These are phyloP conservation scores for Salmo trutta DNA, from an alignment of 2,797 vertebrate genomes.

Conservation along the genomic window DNA sequence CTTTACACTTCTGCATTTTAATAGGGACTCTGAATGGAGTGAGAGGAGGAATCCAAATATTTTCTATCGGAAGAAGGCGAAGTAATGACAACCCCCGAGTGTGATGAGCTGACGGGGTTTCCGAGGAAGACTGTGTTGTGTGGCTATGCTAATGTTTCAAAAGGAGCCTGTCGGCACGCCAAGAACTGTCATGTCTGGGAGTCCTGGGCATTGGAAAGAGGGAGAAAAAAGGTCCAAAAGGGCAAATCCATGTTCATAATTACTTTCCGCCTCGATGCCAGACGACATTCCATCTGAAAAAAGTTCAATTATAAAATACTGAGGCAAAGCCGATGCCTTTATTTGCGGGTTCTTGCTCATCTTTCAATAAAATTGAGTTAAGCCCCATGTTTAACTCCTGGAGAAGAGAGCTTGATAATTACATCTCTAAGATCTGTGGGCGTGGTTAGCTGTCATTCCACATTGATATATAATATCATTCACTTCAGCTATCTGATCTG, in stretches of 20 bases:
- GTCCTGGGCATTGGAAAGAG: constrained; percentile 63
- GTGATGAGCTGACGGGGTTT: constrained; percentile 56
- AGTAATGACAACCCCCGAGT: constrained; percentile 70
- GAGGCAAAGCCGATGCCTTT: constrained; percentile 70
- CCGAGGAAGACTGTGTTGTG: constrained; percentile 60
- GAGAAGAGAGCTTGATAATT: too few species aligned
- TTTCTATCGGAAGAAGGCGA: constrained; percentile 74
- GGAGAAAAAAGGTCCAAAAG: constrained; percentile 69
- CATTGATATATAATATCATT: too few species aligned
- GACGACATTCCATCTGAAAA: constrained; percentile 70
- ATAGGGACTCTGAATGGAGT: constrained; percentile 75
- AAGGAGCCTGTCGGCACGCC: constrained; percentile 65
- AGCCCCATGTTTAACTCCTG: not conserved
- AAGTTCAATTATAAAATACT: constrained; percentile 71
- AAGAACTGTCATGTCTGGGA: constrained; percentile 65
- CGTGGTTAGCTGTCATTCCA: too few species aligned
- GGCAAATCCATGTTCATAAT: constrained; percentile 71
- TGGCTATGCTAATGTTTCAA: constrained; percentile 68
- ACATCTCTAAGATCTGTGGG: too few species aligned
- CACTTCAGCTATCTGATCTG: too few species aligned
- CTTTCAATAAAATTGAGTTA: constrained; percentile 62
- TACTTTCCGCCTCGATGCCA: constrained; percentile 66
- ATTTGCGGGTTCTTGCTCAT: constrained; percentile 53
- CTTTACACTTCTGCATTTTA: constrained; percentile 78
- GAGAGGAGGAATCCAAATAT: constrained; percentile 74